A percentile compares a stretch with the other conserved stretches of the same genome.
Evolutionary conservation across 2,888 invertebrate species (phyloP).

Genomic region (Torymus auratus): DNA sequence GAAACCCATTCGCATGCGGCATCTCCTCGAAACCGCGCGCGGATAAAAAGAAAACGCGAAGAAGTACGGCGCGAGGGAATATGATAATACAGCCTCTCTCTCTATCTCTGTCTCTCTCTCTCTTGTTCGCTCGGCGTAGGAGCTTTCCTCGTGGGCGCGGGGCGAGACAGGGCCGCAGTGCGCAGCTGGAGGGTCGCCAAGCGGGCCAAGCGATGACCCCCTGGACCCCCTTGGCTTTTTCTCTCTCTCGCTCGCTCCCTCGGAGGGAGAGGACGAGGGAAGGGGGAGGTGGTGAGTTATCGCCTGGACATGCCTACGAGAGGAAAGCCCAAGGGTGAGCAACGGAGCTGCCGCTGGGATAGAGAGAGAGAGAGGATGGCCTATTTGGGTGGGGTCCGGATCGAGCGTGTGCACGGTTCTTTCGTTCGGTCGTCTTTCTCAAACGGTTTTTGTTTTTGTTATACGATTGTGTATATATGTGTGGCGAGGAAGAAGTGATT

Average conservation of each 20-base stretch:
- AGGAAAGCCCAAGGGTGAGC: no score
- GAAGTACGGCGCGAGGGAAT: conserved; percentile 24
- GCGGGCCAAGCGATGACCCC: conserved; percentile 63
- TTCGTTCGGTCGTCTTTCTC: no score
- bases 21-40: neutral
- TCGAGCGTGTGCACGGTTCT: no score
- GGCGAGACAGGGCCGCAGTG: conserved; percentile 65
- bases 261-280: neutral
- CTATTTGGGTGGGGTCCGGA: neutral
- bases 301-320: conserved; percentile 21
- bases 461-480: no score
- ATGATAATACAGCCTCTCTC: conserved; percentile 36
- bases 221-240: conserved; percentile 4
- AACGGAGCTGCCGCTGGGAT: no score
- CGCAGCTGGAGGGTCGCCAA: conserved; percentile 74
- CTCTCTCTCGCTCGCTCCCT: neutral
- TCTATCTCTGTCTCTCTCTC: conserved; percentile 21
- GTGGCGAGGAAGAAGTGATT: no score
- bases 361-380: neutral
- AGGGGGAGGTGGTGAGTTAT: conserved; percentile 38
- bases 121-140: neutral
- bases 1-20: neutral
- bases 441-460: no score
- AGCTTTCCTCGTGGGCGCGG: conserved; percentile 1
- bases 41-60: neutral